Conservation (phyloP, 2,113 vertebrate genomes). For the Micronycteris hirsuta region DNA sequence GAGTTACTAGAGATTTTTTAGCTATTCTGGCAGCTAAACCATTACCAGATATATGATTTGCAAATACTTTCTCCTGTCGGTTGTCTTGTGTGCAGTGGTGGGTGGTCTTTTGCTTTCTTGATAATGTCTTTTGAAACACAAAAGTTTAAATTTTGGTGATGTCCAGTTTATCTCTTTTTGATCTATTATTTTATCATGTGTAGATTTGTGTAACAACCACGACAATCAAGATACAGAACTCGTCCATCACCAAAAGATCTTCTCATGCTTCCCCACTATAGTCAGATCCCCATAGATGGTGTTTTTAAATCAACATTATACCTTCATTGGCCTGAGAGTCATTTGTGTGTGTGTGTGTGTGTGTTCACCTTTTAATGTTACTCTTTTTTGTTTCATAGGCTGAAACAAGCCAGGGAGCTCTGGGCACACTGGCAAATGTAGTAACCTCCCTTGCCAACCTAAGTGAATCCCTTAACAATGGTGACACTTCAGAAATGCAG, state of each 20-base stretch:
- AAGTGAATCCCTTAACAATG: constrained; percentile 93
- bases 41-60: not conserved
- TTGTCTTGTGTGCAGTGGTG: not conserved
- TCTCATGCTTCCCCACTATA: not conserved
- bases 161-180: not conserved
- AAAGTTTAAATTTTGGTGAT: not conserved
- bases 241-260: not conserved
- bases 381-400: constrained; percentile 77
- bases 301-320: not conserved
- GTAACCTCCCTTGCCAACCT: constrained; percentile 96
- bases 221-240: not conserved
- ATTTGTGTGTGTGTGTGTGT: rapidly evolving
- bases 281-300: not conserved
- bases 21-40: not conserved
- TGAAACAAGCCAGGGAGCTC: constrained; percentile 92
- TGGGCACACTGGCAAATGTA: constrained; percentile 96
- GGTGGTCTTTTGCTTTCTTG: not conserved
- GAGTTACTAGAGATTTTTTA: not conserved
- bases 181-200: not conserved
- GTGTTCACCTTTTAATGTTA: not conserved
- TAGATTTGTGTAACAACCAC: not conserved
- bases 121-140: not conserved
- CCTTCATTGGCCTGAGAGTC: not conserved
- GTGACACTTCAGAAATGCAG: constrained; percentile 89
- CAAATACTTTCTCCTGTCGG: not conserved